Evolutionary conservation across 2,888 invertebrate genomes (phyloP).

Genomic region (Volucella inanis): DNA sequence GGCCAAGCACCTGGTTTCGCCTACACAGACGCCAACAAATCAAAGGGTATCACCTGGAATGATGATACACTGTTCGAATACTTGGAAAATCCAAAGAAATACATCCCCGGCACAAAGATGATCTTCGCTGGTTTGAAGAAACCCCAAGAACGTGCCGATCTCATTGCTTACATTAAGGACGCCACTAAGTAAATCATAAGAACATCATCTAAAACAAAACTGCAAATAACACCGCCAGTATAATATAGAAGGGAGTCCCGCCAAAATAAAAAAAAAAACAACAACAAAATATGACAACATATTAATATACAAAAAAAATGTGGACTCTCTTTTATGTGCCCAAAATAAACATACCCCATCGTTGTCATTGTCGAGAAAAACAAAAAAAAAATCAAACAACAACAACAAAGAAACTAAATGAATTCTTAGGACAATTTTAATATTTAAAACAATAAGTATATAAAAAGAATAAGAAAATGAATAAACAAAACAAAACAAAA

Average conservation of each 20-base stretch:
- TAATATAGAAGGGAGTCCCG: conserved; percentile 53
- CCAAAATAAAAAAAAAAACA: neutral
- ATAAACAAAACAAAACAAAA: conserved; percentile 34
- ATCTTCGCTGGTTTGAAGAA: conserved; percentile 99
- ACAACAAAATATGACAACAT: conserved; percentile 13
- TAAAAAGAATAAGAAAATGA: conserved; percentile 36
- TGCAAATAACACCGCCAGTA: conserved; percentile 73
- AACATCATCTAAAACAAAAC: conserved; percentile 32
- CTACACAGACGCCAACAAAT: conserved; percentile 97
- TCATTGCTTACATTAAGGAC: conserved; percentile 94
- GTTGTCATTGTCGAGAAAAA: conserved; percentile 60
- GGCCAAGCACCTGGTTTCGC: conserved; percentile 94
- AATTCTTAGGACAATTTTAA: conserved; percentile 72
- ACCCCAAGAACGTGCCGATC: conserved; percentile 94
- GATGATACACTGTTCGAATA: conserved; percentile 96
- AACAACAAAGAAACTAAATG: conserved; percentile 35
- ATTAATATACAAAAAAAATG: conserved; percentile 13
- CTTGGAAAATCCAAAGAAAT: conserved; percentile 99
- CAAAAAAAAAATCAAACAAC: too few relatives aligned
- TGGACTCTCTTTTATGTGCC: conserved; percentile 53
- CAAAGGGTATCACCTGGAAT: conserved; percentile 97
- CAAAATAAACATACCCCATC: conserved; percentile 62
- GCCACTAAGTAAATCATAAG: conserved; percentile 74
- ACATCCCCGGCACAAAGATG: conserved; percentile 99
- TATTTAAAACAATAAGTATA: conserved; percentile 58